Evolutionary conservation across 2,888 invertebrate genomes (phyloP), one percentile per base, ranked within the genome.

Genomic region (Lottia scabra): DNA sequence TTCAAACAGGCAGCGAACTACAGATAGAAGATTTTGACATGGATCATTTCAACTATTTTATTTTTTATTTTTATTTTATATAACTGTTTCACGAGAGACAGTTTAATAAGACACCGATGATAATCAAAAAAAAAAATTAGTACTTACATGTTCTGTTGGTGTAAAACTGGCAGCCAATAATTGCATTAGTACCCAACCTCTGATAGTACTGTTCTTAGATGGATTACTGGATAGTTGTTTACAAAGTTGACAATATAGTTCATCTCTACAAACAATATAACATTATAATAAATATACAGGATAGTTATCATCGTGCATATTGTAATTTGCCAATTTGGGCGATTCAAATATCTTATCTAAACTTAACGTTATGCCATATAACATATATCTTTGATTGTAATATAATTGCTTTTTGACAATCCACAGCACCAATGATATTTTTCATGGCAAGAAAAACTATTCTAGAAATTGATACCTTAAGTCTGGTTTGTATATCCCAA

Each of bases 191-290:
- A 86, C 83, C 85, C 86, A 86, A 30, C 86, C 86, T 65, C 86
- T 64, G 1, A 83, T 78, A 15, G 79, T 78, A 73, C 86, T 86
- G 80, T 86, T 86, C 65, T 80, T 76, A 6, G 86, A 86, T 0
- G 86, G 85, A 68, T 86, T 86, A 75, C 84, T 84, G 19, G 85
- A 83, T 30, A 86, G 77, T 74, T 86, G 86, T 72, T 84, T 83
- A 73, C 85, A 83, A 12, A 86, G 76, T 67, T 86, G 86, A 67
- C 85, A 85, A 74, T 82, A 84, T 26, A 86, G 67, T 68, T 86
- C 86, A 75, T 85, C 86, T 68, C 86, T 86, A 76, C 1, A 74
- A 74, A 19, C 46, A 15, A 68, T 8, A 62, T 5, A 27, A 70
- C 23, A 43, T 8, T 19, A 63, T 63, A 15, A 63, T 23, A 5